Percentiles rank a stretch among this genome's conserved stretches.
Conservation (phyloP, 2,888 invertebrate genomes). For the Napeogenes inachia region DNA sequence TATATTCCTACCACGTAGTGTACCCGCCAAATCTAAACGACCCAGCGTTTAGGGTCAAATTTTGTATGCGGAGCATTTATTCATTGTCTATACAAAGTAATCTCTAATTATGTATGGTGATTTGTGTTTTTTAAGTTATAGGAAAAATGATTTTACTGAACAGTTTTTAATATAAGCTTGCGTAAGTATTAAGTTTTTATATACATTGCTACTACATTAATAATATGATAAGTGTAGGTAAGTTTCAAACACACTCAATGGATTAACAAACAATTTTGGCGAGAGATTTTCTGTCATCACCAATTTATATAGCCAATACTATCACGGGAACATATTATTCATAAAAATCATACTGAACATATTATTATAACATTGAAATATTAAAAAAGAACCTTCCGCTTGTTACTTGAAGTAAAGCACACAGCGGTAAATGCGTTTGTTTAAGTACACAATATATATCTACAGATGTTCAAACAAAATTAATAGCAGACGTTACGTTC, state of each 20-base stretch:
- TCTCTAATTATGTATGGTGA: conserved; percentile 60
- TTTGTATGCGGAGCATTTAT: conserved; percentile 61
- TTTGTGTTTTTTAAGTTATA: conserved; percentile 26
- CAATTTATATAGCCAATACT: no score
- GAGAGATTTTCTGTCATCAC: no score
- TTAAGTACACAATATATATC: conserved; percentile 49
- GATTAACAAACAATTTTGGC: no score
- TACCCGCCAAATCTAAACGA: conserved; percentile 60
- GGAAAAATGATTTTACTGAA: background rate
- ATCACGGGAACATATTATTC: no score
- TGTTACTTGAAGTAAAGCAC: background rate
- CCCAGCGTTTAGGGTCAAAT: conserved; percentile 64
- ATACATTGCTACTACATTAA: no score
- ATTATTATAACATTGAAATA: no score
- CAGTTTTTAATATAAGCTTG: no score
- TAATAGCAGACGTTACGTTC: conserved; percentile 46
- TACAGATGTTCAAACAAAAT: conserved; percentile 53
- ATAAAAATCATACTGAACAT: no score
- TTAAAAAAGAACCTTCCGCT: background rate
- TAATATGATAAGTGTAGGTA: no score
- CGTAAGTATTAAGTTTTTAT: no score
- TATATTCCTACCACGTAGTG: conserved; percentile 37
- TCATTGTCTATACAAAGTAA: conserved; percentile 70
- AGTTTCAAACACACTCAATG: no score
- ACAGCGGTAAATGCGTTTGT: conserved; percentile 47